phyloP scores from a whole-genome alignment of 2,113 vertebrate genomes.

The Rhabdornis inornatus region DNA sequence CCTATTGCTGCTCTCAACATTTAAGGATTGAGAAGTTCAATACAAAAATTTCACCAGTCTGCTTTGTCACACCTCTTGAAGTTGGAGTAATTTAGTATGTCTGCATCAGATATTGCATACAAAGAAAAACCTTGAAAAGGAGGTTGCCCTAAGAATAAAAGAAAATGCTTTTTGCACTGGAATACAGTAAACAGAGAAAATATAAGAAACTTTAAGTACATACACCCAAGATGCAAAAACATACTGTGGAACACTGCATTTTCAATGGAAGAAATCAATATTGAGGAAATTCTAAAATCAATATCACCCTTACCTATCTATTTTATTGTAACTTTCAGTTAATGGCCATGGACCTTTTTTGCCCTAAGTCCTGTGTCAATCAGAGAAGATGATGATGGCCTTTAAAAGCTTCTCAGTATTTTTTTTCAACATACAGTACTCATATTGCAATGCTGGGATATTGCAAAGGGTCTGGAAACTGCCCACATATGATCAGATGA shows the following conservation, averaged over 20 bases:
- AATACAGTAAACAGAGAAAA: not conserved
- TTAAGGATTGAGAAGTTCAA: not conserved
- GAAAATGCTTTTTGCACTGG: not conserved
- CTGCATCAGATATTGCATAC: not conserved
- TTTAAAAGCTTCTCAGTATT: not conserved
- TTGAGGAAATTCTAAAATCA: not conserved
- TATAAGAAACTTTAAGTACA: not conserved
- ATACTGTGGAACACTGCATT: not conserved
- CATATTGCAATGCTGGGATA: not conserved
- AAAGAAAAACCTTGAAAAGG: not conserved
- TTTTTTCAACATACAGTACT: not conserved
- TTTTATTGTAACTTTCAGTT: not conserved
- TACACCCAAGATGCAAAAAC: not conserved
- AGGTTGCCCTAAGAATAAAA: not conserved
- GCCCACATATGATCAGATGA: not conserved
- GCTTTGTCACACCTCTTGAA: not conserved
- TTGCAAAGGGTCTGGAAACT: not conserved
- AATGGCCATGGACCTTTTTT: not conserved
- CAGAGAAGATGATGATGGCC: not conserved
- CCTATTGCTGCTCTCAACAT: not conserved
- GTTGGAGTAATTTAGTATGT: not conserved
- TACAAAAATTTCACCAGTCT: not conserved
- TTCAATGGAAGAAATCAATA: not conserved
- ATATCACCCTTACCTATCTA: accelerated
- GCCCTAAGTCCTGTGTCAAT: not conserved